Conservation (phyloP, 2,888 invertebrate genomes). For the Myopa tessellatipennis region DNA sequence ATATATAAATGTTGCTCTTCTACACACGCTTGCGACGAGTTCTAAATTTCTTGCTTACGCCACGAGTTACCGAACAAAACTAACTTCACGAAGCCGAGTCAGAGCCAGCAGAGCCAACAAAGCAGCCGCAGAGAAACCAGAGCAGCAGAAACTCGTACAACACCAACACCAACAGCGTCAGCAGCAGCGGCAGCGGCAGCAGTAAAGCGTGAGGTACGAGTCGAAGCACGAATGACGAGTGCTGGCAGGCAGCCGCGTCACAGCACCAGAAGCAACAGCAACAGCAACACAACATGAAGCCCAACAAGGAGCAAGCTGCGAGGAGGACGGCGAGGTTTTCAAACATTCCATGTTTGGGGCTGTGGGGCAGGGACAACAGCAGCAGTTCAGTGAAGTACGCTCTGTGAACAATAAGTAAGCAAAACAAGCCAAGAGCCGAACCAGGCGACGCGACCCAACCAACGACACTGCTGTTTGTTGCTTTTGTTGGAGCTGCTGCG, state of each 20-base stretch:
- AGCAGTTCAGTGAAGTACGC: slow-evolving; percentile 46
- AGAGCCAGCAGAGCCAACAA: slow-evolving; percentile 28
- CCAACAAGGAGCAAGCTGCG: background rate
- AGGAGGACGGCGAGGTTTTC: background rate
- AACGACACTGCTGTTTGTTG: slow-evolving; percentile 18
- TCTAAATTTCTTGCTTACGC: slow-evolving; percentile 57
- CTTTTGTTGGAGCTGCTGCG: slow-evolving; percentile 13
- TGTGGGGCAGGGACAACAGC: background rate
- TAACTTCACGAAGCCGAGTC: slow-evolving; percentile 50
- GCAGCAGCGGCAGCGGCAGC: slow-evolving; percentile 19
- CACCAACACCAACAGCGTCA: slow-evolving; percentile 13
- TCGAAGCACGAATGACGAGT: slow-evolving; percentile 15
- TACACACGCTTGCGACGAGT: slow-evolving; percentile 40
- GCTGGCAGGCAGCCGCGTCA: background rate
- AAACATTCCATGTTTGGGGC: background rate
- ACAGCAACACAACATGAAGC: slow-evolving; percentile 4
- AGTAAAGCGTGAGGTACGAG: slow-evolving; percentile 35
- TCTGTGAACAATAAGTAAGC: slow-evolving; percentile 46
- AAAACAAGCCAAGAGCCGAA: slow-evolving; percentile 34
- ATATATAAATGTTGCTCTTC: slow-evolving; percentile 21
- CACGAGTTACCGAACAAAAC: slow-evolving; percentile 65
- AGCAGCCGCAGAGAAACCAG: slow-evolving; percentile 31
- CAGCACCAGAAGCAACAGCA: slow-evolving; percentile 18
- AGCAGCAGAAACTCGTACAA: slow-evolving; percentile 1
- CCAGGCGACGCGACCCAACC: slow-evolving; percentile 21